phyloP scores from a whole-genome alignment of 2,888 invertebrate species.

The Hirtodrosophila duncani region DNA sequence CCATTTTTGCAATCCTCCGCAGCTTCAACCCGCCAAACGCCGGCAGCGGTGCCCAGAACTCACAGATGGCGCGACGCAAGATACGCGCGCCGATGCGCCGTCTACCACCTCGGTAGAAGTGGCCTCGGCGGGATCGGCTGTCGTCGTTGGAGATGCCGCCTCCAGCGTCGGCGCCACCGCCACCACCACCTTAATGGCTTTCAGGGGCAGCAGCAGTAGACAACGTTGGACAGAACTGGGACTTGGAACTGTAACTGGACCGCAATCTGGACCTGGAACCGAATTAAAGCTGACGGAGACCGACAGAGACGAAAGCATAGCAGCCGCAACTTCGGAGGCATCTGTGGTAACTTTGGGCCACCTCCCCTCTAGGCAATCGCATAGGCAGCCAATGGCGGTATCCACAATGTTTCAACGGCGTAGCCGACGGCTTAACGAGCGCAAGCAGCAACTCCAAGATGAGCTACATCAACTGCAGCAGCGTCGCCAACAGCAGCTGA shows the following conservation, averaged over 20 bases:
- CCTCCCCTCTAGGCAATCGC: not conserved
- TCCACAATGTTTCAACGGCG: slow-evolving; percentile 7
- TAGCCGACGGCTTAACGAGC: slow-evolving; percentile 5
- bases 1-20: no score
- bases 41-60: slow-evolving; percentile 49
- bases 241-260: slow-evolving; percentile 1
- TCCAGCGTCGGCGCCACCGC: slow-evolving; percentile 4
- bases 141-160: slow-evolving; percentile 9
- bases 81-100: slow-evolving; percentile 73
- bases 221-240: no score
- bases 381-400: not conserved
- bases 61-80: slow-evolving; percentile 73
- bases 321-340: no score
- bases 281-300: slow-evolving; percentile 9
- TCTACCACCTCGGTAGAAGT: slow-evolving; percentile 76
- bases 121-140: slow-evolving; percentile 47
- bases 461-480: slow-evolving; percentile 17
- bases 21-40: slow-evolving; percentile 73
- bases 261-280: not conserved
- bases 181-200: not conserved
- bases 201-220: not conserved
- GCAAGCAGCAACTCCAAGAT: slow-evolving; percentile 23
- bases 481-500: slow-evolving; percentile 4
- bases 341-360: no score
- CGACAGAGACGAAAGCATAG: slow-evolving; percentile 6